phyloP scores from a whole-genome alignment of 2,888 invertebrate genomes.

The Meteorus colon region DNA sequence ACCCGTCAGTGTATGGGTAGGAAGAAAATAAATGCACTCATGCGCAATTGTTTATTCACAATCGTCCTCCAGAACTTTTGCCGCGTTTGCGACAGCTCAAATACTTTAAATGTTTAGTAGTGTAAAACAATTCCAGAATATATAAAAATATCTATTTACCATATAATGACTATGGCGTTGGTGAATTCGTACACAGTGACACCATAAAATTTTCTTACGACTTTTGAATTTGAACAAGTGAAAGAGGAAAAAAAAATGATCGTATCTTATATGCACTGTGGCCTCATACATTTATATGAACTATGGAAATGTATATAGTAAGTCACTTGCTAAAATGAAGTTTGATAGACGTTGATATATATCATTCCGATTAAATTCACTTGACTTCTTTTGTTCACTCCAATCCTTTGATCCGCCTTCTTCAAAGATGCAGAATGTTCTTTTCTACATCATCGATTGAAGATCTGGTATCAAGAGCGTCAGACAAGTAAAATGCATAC shows the following conservation, averaged over 20 bases:
- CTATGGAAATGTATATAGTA: conserved; percentile 24
- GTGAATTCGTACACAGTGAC: not conserved
- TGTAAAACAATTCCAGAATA: conserved; percentile 9
- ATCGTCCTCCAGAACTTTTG: not conserved
- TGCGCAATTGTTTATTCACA: conserved; percentile 6
- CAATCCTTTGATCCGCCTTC: conserved; percentile 51
- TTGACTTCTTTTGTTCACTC: conserved; percentile 47
- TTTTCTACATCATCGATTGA: conserved; percentile 50
- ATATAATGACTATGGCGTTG: conserved; percentile 14
- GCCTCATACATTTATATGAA: conserved; percentile 24
- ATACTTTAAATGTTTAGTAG: not conserved
- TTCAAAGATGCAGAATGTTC: conserved; percentile 54
- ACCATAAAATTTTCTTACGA: not conserved
- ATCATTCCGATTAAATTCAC: conserved; percentile 53
- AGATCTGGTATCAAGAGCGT: conserved; percentile 41
- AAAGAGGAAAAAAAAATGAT: conserved; percentile 8
- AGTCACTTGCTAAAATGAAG: not conserved
- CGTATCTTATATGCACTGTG: conserved; percentile 6
- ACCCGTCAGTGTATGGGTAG: not conserved
- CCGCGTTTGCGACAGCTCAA: not conserved
- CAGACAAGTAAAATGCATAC: conserved; percentile 21
- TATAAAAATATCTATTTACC: conserved; percentile 7
- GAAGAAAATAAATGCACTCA: conserved; percentile 8
- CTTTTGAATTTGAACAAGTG: not conserved
- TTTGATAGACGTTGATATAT: conserved; percentile 41